Conservation (phyloP, 2,888 invertebrate genomes). For the Nemotelus nigrinus region DNA sequence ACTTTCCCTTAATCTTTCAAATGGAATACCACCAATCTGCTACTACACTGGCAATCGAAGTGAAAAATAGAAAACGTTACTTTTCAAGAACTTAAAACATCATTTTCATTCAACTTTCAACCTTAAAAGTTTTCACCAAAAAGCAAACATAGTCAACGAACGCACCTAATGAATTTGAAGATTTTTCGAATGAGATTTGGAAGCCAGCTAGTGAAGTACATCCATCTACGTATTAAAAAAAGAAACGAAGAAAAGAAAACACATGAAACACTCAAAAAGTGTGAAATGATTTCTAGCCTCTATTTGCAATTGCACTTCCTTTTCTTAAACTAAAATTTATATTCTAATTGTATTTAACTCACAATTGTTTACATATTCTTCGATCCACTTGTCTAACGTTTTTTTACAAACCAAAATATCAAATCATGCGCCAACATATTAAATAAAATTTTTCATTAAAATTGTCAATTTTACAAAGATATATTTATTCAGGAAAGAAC, state of each 20-base stretch:
- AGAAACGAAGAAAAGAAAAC: neutral
- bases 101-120: too few species aligned
- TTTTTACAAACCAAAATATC: slow-evolving; percentile 38
- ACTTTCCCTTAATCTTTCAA: too few species aligned
- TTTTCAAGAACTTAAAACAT: too few species aligned
- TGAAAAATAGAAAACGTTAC: too few species aligned
- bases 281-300: slow-evolving; percentile 15
- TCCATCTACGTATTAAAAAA: too few species aligned
- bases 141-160: too few species aligned
- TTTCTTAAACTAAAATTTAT: slow-evolving; percentile 8
- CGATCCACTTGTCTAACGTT: slow-evolving; percentile 43
- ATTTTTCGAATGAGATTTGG: too few species aligned
- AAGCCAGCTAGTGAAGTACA: too few species aligned
- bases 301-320: neutral
- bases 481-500: neutral
- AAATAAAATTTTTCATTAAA: neutral
- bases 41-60: too few species aligned
- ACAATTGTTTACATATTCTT: slow-evolving; percentile 45
- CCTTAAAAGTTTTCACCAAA: too few species aligned
- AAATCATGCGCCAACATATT: slow-evolving; percentile 36
- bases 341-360: slow-evolving; percentile 26
- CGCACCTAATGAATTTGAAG: too few species aligned
- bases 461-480: neutral
- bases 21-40: too few species aligned
- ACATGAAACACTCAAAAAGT: neutral